Conservation (phyloP, 2,888 invertebrate species). For the Ectemnius lituratus region DNA sequence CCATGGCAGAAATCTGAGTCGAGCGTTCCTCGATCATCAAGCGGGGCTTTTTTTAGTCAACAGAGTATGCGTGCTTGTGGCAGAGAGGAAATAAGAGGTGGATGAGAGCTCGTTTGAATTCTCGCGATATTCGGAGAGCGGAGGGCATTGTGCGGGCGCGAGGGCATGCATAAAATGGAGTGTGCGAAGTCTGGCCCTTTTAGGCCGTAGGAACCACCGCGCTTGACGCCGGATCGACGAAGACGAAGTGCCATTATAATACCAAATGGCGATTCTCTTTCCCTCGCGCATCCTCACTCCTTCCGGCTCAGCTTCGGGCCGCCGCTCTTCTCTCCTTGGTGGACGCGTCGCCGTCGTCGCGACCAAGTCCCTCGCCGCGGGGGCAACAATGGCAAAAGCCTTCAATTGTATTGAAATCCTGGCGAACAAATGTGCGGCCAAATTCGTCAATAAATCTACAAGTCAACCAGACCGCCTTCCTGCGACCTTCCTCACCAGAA, state of each 20-base stretch:
- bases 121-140: conserved; percentile 4
- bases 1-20: too few species aligned
- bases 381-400: conserved; percentile 68
- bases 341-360: conserved; percentile 32
- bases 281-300: conserved; percentile 26
- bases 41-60: too few species aligned
- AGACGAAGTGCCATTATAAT: conserved; percentile 66
- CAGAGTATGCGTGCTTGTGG: too few species aligned
- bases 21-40: too few species aligned
- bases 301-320: conserved; percentile 5
- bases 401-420: conserved; percentile 74
- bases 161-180: conserved; percentile 9
- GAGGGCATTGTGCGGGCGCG: not conserved
- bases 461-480: conserved; percentile 62
- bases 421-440: conserved; percentile 71
- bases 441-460: conserved; percentile 75
- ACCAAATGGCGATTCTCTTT: conserved; percentile 62
- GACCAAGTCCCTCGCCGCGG: conserved; percentile 49
- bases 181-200: conserved; percentile 36
- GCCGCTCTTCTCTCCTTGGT: conserved; percentile 29
- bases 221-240: conserved; percentile 43
- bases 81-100: not conserved
- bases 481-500: conserved; percentile 20
- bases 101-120: conserved; percentile 1
- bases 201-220: conserved; percentile 29